Base-by-base conservation (phyloP, 2,888 invertebrate genomes). In the Drosophila acutilabella region DNA sequence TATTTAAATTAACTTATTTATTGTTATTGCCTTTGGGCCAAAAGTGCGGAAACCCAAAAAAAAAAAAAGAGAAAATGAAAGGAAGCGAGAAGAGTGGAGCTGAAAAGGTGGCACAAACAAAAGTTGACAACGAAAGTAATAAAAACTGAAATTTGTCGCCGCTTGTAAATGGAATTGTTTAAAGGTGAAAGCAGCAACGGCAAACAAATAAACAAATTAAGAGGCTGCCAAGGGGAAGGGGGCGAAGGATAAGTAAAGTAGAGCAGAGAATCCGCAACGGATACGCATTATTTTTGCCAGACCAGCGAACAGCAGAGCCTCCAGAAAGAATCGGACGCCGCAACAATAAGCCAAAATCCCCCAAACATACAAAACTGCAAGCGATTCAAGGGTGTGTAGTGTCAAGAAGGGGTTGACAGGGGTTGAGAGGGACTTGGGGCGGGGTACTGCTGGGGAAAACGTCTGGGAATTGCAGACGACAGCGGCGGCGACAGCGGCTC, bases 1-100 rank as follows among this genome's bases (percentile, higher is more conserved):
- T 89, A 87, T 85, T 89, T 79, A 89, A 89, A 85, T 85, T 81
- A 85, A 85, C 89, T 85, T 89, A 89, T 89, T 89, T 85, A 85
- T 87, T 77, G 87, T 87, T 77, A 84, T 78, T 66, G 61, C 71
- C 73, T 50, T 41, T 44, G 56, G 48, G 66, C 58, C 62, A 67
- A 72, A 61, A 30, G 72, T 62, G 44, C 80, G 30, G 8, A 62
- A 30, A 20, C 45, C 16, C 40, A 14, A 52, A 8, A 57, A 18
- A 41, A 41, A 59, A 44, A 41, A 16, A 4, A 13, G 1, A 18
- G 5, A 4, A 23, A 42, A 14, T 14, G 10, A 26, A 4, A 23
- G 16, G 41, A 20, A 41, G 7, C 11, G 20, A 45, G 42, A 56
- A 23, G 23, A 23, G 20, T 33, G 52, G 44, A 18, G 20, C 23